phyloP scores from a whole-genome alignment of 2,888 invertebrate genomes.

The Drosophila silvestris region DNA sequence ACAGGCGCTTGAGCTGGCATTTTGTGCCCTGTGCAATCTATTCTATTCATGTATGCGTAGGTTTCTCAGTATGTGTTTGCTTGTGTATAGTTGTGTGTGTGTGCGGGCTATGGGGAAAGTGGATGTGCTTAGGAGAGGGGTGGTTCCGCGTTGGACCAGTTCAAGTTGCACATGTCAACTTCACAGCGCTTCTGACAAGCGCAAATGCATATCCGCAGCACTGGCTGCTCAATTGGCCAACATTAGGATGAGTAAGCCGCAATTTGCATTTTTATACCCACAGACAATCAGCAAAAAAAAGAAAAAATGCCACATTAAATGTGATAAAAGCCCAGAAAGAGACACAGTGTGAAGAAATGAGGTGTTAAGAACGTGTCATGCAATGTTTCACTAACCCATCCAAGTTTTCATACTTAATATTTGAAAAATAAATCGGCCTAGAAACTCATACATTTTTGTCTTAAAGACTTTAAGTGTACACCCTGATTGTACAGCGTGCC shows the following conservation, averaged over 20 bases:
- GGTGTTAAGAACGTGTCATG: background rate
- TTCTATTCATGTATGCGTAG: slow-evolving; percentile 30
- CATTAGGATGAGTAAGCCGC: slow-evolving; percentile 18
- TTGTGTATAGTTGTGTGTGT: slow-evolving; percentile 37
- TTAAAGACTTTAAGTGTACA: background rate
- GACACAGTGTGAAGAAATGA: background rate
- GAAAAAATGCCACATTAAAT: background rate
- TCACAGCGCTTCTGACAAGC: slow-evolving; percentile 33
- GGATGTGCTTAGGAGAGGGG: background rate
- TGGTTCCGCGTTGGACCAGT: background rate
- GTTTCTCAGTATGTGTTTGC: slow-evolving; percentile 26
- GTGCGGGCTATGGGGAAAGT: slow-evolving; percentile 24
- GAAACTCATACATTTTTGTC: background rate
- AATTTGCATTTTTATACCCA: slow-evolving; percentile 19
- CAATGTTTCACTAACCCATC: background rate
- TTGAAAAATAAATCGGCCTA: background rate
- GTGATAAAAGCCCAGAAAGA: background rate
- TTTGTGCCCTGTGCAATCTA: slow-evolving; percentile 44
- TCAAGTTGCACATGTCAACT: slow-evolving; percentile 14
- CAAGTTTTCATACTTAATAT: background rate
- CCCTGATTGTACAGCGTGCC: background rate
- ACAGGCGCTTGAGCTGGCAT: slow-evolving; percentile 47
- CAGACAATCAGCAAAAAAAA: slow-evolving; percentile 7
- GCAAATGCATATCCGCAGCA: slow-evolving; percentile 28
- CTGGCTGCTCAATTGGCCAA: slow-evolving; percentile 46